Conservation (phyloP, 2,797 vertebrate species). For the Tadarida brasiliensis region DNA sequence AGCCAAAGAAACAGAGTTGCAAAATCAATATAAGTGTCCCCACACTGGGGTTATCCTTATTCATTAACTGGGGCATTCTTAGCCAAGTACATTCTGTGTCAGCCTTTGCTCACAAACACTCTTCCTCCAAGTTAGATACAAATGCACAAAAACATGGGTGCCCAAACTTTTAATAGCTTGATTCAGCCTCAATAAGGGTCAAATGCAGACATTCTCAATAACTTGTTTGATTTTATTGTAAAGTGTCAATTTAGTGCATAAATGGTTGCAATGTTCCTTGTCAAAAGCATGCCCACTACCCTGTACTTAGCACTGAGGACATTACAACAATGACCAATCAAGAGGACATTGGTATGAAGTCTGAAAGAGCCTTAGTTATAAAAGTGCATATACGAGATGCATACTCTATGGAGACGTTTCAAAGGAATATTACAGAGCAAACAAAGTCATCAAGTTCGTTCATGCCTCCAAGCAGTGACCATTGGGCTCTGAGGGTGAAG, state of each 20-base stretch:
- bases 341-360: not conserved
- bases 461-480: not conserved
- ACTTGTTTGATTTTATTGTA: too few species aligned
- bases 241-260: accelerated
- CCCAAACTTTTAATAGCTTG: not conserved
- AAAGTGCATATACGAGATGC: accelerated
- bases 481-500: not conserved
- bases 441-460: not conserved
- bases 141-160: accelerated
- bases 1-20: not conserved
- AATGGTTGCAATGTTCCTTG: accelerated
- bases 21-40: accelerated
- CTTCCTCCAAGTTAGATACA: not conserved
- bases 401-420: not conserved
- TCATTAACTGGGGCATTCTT: not conserved
- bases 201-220: not conserved
- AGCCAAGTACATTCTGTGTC: not conserved
- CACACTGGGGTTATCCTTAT: not conserved
- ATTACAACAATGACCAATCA: accelerated
- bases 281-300: accelerated
- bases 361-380: not conserved
- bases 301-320: accelerated
- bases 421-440: not conserved
- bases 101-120: not conserved
- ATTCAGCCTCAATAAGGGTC: not conserved